Evolutionary conservation across 2,113 vertebrate genomes (phyloP).

Genomic region (Ciconia boyciana): DNA sequence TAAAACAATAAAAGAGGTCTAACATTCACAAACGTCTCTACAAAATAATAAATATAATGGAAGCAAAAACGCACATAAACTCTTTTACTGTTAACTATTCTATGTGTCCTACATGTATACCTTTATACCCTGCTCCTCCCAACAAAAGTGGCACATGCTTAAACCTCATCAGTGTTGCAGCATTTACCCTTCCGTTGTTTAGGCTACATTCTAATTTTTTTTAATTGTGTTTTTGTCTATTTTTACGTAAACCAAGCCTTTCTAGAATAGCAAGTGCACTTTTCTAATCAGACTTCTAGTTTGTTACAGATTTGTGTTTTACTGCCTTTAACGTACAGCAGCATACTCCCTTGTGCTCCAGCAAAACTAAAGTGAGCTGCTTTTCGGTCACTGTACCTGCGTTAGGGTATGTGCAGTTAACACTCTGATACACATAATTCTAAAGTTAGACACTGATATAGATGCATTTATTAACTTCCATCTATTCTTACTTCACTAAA

Average conservation of each 20-base stretch:
- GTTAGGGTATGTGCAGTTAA: background rate
- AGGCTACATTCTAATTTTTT: constrained; percentile 20
- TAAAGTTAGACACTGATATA: background rate
- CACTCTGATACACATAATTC: background rate
- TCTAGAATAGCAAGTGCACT: constrained; percentile 58
- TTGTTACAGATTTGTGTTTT: background rate
- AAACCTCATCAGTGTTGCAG: background rate
- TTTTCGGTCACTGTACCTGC: background rate
- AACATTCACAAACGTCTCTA: constrained; percentile 79
- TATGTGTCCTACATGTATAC: constrained; percentile 51
- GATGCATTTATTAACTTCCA: constrained; percentile 32
- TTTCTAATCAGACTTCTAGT: constrained; percentile 37
- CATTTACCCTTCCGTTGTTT: constrained; percentile 26
- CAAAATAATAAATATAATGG: constrained; percentile 83
- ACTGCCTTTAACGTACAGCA: constrained; percentile 23
- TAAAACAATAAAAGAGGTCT: constrained; percentile 71
- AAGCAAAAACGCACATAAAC: constrained; percentile 66
- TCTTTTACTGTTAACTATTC: constrained; percentile 46
- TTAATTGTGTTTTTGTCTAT: background rate
- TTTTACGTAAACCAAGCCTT: constrained; percentile 32
- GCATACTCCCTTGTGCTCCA: background rate
- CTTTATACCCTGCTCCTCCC: constrained; percentile 69
- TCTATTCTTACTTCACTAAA: background rate
- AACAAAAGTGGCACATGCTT: constrained; percentile 55
- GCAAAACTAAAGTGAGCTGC: background rate